phyloP scores from a whole-genome alignment of 2,113 vertebrate species.

The Elgaria multicarinata region DNA sequence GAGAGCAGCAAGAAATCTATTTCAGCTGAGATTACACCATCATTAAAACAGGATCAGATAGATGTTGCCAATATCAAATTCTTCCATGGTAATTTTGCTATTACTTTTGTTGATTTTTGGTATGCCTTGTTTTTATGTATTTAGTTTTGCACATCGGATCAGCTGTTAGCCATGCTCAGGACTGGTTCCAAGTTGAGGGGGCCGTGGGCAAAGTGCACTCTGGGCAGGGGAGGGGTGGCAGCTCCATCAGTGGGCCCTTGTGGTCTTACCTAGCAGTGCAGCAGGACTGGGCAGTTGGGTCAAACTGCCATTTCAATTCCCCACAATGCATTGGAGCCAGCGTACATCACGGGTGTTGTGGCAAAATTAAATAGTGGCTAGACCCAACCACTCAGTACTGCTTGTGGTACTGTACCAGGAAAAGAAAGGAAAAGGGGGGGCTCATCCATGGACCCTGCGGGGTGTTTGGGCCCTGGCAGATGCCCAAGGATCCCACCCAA shows the following conservation, averaged over 20 bases:
- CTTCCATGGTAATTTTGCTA: not conserved
- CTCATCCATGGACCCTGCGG: not conserved
- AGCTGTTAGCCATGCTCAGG: not conserved
- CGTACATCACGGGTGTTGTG: not conserved
- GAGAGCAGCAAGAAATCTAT: not conserved
- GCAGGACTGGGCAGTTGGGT: not conserved
- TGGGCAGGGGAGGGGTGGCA: not conserved
- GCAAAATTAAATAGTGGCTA: not conserved
- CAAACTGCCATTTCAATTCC: not conserved
- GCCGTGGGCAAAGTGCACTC: not conserved
- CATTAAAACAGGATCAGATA: not conserved
- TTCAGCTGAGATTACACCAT: no score
- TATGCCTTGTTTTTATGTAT: not conserved
- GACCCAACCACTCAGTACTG: not conserved
- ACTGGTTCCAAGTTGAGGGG: not conserved
- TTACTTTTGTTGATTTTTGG: not conserved
- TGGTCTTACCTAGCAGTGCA: not conserved
- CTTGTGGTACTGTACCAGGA: not conserved
- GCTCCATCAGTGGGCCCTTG: not conserved
- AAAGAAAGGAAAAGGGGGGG: not conserved
- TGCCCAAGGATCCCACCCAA: not conserved
- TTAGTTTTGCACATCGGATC: not conserved
- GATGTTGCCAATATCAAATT: not conserved
- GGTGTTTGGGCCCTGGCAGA: no score
- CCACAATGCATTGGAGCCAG: not conserved